phyloP scores from a whole-genome alignment of 1,140 invertebrate species.

The Ylistrum balloti region DNA sequence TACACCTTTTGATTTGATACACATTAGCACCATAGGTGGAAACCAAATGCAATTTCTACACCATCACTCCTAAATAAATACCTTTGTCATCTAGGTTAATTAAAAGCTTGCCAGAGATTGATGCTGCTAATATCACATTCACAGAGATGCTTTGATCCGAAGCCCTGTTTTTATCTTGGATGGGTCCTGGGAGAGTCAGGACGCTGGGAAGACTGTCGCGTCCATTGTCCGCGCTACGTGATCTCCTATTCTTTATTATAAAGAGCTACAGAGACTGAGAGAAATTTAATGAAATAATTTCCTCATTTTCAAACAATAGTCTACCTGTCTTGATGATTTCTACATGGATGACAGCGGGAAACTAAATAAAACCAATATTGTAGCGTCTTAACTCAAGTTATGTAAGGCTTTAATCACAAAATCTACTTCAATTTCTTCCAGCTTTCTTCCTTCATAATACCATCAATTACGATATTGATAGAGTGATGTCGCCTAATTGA shows the following conservation, averaged over 20 bases:
- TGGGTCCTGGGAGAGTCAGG: constrained; percentile 6
- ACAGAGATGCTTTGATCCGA: constrained; percentile 24
- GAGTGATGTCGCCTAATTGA: not conserved
- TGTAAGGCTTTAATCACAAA: constrained; percentile 15
- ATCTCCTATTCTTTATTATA: constrained; percentile 26
- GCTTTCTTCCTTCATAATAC: not conserved
- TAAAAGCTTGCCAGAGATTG: constrained; percentile 33
- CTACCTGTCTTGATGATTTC: not conserved
- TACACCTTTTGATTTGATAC: not conserved
- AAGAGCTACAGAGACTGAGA: constrained; percentile 9
- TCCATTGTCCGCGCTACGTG: constrained; percentile 15
- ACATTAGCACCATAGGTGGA: not conserved
- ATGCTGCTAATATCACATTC: constrained; percentile 10
- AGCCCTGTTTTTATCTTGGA: not conserved
- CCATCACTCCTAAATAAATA: constrained; percentile 18
- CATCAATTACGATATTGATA: constrained; percentile 33
- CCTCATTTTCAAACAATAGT: not conserved
- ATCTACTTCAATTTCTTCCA: constrained; percentile 35
- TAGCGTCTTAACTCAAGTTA: not conserved
- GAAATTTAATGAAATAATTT: constrained; percentile 28
- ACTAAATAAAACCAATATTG: not conserved
- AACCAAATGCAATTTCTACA: not conserved
- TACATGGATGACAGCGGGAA: not conserved
- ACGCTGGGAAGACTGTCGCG: not conserved
- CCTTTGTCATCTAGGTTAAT: constrained; percentile 38